Evolutionary conservation across 1,140 invertebrate genomes (phyloP).

Genomic region (Periplaneta americana): DNA sequence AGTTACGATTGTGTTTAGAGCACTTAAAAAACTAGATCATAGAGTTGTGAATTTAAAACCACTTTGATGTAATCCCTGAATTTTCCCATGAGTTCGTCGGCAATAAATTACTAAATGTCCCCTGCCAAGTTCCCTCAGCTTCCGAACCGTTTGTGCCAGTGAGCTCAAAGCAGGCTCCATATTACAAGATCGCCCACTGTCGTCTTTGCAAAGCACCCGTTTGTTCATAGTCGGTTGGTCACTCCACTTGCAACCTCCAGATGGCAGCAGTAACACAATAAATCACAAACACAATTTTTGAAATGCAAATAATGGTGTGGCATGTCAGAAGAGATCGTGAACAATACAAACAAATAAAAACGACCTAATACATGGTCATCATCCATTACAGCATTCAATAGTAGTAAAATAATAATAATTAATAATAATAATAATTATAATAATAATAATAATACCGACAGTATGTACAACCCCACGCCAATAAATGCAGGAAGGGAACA

Average conservation of each 20-base stretch:
- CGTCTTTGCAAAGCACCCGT: neutral
- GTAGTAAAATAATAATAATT: neutral
- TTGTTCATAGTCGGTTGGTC: neutral
- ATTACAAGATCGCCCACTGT: neutral
- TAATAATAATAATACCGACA: neutral
- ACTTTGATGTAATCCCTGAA: neutral
- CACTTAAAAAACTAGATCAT: neutral
- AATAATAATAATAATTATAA: neutral
- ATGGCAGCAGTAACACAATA: neutral
- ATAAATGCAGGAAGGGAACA: neutral
- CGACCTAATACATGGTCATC: neutral
- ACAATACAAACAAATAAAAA: neutral
- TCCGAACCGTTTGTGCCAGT: neutral
- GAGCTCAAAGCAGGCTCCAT: neutral
- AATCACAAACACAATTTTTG: neutral
- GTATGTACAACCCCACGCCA: neutral
- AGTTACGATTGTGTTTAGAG: too few species aligned
- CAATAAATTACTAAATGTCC: too few species aligned
- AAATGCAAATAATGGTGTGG: neutral
- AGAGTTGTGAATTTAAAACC: neutral
- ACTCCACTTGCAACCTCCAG: neutral
- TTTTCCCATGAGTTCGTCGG: neutral
- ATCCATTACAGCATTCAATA: neutral
- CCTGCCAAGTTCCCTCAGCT: neutral
- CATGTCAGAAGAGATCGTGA: neutral